These are phyloP conservation scores for Tipula confusa DNA, from an alignment of 2,888 invertebrate genomes.

Conservation along the genomic window DNA sequence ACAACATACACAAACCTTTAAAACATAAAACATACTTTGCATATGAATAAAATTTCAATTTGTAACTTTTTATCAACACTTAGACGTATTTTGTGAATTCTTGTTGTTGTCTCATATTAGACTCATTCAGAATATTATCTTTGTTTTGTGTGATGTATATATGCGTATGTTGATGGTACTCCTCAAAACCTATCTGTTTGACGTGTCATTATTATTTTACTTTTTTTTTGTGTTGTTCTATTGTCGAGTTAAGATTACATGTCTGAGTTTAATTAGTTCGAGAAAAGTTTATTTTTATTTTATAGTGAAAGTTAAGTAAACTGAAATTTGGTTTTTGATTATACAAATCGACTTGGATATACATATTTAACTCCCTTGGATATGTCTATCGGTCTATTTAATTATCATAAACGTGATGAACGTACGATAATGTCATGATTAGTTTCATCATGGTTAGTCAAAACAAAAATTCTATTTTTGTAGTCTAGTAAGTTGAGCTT, in stretches of 20 bases:
- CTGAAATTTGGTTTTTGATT: no score
- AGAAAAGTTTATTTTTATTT: neutral
- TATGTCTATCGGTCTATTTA: no score
- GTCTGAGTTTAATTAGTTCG: neutral
- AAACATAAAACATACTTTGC: neutral
- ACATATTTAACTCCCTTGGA: no score
- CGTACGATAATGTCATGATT: no score
- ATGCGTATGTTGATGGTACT: neutral
- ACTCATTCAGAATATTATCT: neutral
- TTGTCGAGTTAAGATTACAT: neutral
- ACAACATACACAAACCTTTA: neutral
- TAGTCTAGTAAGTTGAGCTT: no score
- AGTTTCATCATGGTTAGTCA: no score
- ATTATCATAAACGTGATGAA: no score
- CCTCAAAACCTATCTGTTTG: neutral
- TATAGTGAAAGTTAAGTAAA: no score
- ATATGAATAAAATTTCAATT: neutral
- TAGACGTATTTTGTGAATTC: neutral
- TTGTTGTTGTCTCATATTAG: neutral
- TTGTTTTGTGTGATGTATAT: neutral
- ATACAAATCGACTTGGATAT: no score
- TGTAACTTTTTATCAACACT: constrained; percentile 25
- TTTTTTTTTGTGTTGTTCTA: neutral
- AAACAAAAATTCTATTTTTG: no score
- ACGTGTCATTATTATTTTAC: neutral